A percentile compares a stretch with the other conserved stretches of the same genome.
phyloP scores from a whole-genome alignment of 2,888 invertebrate species.

The Ctena decussata region DNA sequence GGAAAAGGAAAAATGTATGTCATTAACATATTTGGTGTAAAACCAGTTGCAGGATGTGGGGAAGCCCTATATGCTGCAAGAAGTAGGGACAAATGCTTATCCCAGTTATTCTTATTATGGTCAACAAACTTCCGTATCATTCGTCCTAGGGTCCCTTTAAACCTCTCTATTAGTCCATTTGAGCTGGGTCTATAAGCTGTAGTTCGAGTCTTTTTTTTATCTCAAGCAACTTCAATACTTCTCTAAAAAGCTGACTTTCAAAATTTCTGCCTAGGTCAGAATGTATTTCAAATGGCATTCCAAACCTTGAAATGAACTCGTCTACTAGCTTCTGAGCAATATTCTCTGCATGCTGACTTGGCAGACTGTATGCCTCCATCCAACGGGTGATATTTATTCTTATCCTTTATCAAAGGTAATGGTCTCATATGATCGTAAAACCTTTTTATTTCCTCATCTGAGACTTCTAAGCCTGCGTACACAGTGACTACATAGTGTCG shows the following conservation, averaged over 20 bases:
- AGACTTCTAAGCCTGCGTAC: no score
- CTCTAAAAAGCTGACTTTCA: slow-evolving; percentile 29
- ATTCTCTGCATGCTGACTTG: not conserved
- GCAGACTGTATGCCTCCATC: not conserved
- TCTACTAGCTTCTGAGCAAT: not conserved
- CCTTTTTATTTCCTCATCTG: no score
- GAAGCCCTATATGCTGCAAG: slow-evolving; percentile 27
- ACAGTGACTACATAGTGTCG: no score
- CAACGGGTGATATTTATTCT: not conserved
- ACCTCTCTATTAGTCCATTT: slow-evolving; percentile 34
- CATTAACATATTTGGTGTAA: slow-evolving; percentile 47
- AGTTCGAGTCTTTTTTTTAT: slow-evolving; percentile 33
- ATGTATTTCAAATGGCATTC: slow-evolving; percentile 2
- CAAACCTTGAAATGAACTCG: slow-evolving; percentile 12
- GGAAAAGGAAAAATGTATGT: no score
- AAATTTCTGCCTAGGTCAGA: slow-evolving; percentile 22
- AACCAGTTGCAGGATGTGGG: slow-evolving; percentile 39
- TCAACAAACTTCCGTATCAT: not conserved
- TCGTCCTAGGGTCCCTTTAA: slow-evolving; percentile 19
- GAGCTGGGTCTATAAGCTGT: slow-evolving; percentile 32
- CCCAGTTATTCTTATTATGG: not conserved
- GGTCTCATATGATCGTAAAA: no score
- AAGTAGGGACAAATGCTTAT: not conserved
- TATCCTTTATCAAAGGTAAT: not conserved
- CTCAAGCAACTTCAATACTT: not conserved